A percentile compares a stretch with the other conserved stretches of the same genome.
phyloP scores from a whole-genome alignment of 2,888 invertebrate genomes.

The Apamea epomidion region DNA sequence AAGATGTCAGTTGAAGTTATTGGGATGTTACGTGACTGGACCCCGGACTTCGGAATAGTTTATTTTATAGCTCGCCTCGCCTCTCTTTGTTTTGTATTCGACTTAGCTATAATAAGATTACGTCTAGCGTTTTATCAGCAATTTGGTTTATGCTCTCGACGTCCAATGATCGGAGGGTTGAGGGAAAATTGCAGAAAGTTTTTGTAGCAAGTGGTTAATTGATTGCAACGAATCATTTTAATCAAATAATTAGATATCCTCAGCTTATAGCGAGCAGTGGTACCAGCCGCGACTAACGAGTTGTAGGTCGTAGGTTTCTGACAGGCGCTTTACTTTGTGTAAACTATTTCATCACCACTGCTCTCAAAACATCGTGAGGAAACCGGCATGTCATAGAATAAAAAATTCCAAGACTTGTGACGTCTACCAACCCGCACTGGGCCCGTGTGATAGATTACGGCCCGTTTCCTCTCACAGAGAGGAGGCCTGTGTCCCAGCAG shows the following conservation, averaged over 20 bases:
- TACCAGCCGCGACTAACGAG: background rate
- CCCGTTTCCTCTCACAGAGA: background rate
- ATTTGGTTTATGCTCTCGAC: slow-evolving; percentile 49
- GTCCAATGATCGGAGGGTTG: slow-evolving; percentile 5
- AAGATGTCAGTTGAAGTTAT: slow-evolving; percentile 86
- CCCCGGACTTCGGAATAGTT: slow-evolving; percentile 73
- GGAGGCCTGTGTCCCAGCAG: background rate
- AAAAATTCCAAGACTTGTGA: background rate
- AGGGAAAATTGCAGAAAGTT: background rate
- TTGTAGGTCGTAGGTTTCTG: background rate
- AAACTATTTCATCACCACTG: background rate
- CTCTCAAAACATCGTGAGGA: background rate
- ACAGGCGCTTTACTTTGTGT: background rate
- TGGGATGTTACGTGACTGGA: slow-evolving; percentile 82
- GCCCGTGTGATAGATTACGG: background rate
- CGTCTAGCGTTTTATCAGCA: slow-evolving; percentile 57
- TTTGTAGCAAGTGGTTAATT: background rate
- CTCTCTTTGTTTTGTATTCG: slow-evolving; percentile 64
- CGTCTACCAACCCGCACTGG: background rate
- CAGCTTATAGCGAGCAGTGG: background rate
- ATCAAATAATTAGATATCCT: background rate
- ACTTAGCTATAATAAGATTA: slow-evolving; percentile 60
- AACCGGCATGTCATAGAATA: too few relatives aligned
- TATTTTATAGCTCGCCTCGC: slow-evolving; percentile 69
- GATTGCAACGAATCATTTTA: background rate